phyloP scores from a whole-genome alignment of 2,113 vertebrate species.

The Capreolus pygargus region DNA sequence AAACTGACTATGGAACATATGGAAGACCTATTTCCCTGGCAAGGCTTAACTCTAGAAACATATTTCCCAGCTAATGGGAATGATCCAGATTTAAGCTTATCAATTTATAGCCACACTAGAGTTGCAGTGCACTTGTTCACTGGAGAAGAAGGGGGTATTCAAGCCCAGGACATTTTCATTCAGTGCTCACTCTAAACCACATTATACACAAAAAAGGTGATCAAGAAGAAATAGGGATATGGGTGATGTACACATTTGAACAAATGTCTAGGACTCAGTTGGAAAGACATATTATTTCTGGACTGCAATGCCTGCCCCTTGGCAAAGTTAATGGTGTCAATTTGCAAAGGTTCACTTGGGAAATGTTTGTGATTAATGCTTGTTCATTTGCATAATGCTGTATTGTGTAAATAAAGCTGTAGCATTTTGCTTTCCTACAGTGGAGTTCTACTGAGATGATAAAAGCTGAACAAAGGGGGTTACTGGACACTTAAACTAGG shows the following conservation, averaged over 20 bases:
- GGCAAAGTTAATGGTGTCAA: constrained; percentile 66
- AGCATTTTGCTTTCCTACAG: constrained; percentile 47
- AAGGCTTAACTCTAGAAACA: not conserved
- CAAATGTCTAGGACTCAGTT: constrained; percentile 11
- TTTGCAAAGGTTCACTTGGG: constrained; percentile 68
- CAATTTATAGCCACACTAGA: not conserved
- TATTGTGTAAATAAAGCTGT: constrained; percentile 60
- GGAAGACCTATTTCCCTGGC: not conserved
- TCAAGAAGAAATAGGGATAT: not conserved
- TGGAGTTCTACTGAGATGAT: constrained; percentile 14
- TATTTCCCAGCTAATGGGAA: not conserved
- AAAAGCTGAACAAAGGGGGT: constrained; percentile 48
- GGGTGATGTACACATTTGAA: not conserved
- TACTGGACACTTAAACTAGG: constrained; percentile 38
- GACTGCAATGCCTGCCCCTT: constrained; percentile 5
- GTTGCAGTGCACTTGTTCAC: not conserved
- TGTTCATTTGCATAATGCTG: constrained; percentile 62
- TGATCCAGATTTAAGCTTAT: constrained; percentile 4
- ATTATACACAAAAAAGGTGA: not conserved
- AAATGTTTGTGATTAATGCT: constrained; percentile 66
- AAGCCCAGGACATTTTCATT: not conserved
- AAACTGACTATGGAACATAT: not conserved
- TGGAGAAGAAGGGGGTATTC: not conserved
- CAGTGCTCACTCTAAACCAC: not conserved
- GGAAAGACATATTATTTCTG: constrained; percentile 43